Evolutionary conservation across 1,140 invertebrate genomes (phyloP).

Genomic region (Aradophagus sp.): DNA sequence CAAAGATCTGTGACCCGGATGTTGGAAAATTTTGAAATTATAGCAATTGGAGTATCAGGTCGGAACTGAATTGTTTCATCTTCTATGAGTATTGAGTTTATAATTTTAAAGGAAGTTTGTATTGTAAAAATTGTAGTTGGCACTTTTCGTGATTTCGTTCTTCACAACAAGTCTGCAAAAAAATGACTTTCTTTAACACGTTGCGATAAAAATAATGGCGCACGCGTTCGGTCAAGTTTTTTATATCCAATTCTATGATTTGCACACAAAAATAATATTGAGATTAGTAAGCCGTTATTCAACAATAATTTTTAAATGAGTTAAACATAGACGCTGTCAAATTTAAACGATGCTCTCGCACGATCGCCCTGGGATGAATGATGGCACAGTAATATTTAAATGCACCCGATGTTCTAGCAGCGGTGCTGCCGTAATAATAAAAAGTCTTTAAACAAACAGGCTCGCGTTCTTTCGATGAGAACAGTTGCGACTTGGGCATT

Average conservation of each 20-base stretch:
- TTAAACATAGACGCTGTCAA: constrained; percentile 5
- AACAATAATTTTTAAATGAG: constrained; percentile 6
- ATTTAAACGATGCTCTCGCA: constrained; percentile 6
- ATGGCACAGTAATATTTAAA: constrained; percentile 32
- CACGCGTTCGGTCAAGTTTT: too few species aligned
- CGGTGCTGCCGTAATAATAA: constrained; percentile 47
- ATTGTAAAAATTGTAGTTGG: too few species aligned
- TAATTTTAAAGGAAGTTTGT: too few species aligned
- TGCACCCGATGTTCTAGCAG: constrained; percentile 12
- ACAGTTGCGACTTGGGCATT: constrained; percentile 39
- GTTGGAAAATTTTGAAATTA: too few species aligned
- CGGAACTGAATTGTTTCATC: too few species aligned
- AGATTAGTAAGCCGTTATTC: constrained; percentile 8
- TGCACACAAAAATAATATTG: constrained; percentile 20
- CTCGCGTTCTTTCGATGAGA: constrained; percentile 33
- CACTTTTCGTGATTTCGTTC: too few species aligned
- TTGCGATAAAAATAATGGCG: too few species aligned
- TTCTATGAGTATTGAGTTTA: too few species aligned
- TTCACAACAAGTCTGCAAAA: too few species aligned
- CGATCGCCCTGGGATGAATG: constrained; percentile 26
- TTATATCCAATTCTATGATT: constrained; percentile 3
- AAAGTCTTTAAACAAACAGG: constrained; percentile 54
- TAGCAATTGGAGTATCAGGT: too few species aligned
- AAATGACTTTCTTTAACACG: too few species aligned
- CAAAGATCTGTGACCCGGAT: too few species aligned